Conservation (phyloP, 2,797 vertebrate species). For the Sternarchorhynchus goeldii region DNA sequence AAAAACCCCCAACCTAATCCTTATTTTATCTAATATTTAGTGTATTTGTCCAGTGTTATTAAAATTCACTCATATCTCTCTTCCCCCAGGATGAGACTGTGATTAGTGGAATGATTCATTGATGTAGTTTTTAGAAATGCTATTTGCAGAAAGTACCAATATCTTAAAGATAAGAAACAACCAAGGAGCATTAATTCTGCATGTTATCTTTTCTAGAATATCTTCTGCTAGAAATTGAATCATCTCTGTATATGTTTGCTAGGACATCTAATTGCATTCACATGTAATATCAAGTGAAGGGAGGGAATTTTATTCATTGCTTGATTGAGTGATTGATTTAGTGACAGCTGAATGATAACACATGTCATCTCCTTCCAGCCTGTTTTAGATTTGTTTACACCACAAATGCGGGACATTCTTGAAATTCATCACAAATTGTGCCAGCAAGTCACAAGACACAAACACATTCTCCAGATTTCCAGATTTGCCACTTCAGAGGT, state of each 20-base stretch:
- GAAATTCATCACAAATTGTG: constrained; percentile 7
- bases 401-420: constrained; percentile 21
- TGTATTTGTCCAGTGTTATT: constrained; percentile 22
- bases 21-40: constrained; percentile 45
- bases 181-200: not conserved
- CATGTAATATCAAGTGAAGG: constrained; percentile 10
- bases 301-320: not conserved
- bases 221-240: constrained; percentile 1
- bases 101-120: constrained; percentile 19
- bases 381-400: constrained; percentile 29
- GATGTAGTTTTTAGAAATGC: constrained; percentile 12
- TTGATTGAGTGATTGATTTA: too few species aligned
- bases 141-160: constrained; percentile 3
- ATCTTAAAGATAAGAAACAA: not conserved
- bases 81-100: not conserved
- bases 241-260: not conserved
- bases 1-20: constrained; percentile 39
- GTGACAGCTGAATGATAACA: not conserved
- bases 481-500: not conserved
- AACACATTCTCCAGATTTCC: not conserved
- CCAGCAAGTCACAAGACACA: not conserved
- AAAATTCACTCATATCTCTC: not conserved
- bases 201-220: not conserved
- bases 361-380: constrained; percentile 9
- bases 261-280: constrained; percentile 11